Percentiles rank a stretch among this genome's conserved stretches.
Evolutionary conservation across 2,797 vertebrate genomes (phyloP).

Genomic region (Lepilemur septentrionalis): DNA sequence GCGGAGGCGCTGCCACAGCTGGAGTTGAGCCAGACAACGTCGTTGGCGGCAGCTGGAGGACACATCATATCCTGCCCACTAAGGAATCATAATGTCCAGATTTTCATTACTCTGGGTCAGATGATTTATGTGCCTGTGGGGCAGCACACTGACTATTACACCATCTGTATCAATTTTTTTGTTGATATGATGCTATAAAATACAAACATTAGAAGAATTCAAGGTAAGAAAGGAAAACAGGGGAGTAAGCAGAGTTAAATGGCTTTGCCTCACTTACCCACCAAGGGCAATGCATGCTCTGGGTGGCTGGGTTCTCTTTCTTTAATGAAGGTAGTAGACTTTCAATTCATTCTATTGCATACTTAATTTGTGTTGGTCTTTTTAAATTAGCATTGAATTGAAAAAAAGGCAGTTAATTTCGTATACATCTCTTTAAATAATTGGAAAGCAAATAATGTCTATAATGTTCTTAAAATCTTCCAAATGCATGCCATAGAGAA

Average conservation of each 20-base stretch:
- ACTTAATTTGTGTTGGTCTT: neutral
- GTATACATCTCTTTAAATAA: neutral
- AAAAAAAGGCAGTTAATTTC: neutral
- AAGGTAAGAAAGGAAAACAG: neutral
- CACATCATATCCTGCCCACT: fast-evolving
- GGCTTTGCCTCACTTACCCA: neutral
- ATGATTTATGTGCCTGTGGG: neutral
- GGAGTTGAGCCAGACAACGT: fast-evolving
- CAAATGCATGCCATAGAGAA: neutral
- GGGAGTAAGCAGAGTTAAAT: neutral
- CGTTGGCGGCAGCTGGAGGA: neutral
- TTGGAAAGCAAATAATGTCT: neutral
- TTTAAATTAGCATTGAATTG: neutral
- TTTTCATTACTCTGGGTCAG: neutral
- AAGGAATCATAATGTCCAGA: neutral
- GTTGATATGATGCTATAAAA: neutral
- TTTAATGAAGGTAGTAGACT: neutral
- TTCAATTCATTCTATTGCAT: neutral
- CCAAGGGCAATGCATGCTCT: neutral
- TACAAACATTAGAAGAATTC: neutral
- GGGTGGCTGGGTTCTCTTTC: neutral
- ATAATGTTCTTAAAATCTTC: neutral
- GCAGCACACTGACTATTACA: neutral
- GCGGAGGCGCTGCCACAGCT: fast-evolving
- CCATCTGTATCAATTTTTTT: neutral